A percentile compares a stretch with the other conserved stretches of the same genome.
Evolutionary conservation across 2,888 invertebrate species (phyloP).

Genomic region (Meiosimyza platycephala): DNA sequence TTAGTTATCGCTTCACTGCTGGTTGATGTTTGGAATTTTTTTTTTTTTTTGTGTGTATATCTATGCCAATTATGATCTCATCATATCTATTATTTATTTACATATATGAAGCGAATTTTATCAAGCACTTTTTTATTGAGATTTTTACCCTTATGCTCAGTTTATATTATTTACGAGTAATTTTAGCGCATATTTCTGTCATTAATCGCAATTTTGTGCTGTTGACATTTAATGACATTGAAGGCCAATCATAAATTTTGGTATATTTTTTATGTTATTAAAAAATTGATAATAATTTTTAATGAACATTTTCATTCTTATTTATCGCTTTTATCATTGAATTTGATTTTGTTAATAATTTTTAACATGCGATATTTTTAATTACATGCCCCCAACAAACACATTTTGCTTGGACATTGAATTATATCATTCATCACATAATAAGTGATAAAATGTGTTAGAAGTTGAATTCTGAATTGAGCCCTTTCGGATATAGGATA

Average conservation of each 20-base stretch:
- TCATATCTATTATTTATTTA: not conserved
- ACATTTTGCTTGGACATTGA: constrained; percentile 8
- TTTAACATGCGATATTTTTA: constrained; percentile 8
- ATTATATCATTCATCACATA: not conserved
- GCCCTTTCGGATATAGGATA: too few relatives aligned
- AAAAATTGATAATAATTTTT: too few relatives aligned
- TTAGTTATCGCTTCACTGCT: not conserved
- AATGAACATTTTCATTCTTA: too few relatives aligned
- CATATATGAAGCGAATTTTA: too few relatives aligned
- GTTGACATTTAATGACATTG: not conserved
- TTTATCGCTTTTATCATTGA: too few relatives aligned
- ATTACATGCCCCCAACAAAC: not conserved
- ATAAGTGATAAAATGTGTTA: too few relatives aligned
- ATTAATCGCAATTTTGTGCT: not conserved
- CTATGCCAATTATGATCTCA: constrained; percentile 2
- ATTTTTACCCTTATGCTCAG: not conserved
- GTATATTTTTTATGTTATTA: not conserved
- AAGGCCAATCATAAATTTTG: not conserved
- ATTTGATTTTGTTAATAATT: not conserved
- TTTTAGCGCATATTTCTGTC: constrained; percentile 1
- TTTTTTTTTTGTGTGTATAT: not conserved
- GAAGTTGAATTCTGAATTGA: too few relatives aligned
- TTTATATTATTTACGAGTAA: not conserved
- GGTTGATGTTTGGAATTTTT: not conserved
- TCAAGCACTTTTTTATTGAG: not conserved